Evolutionary conservation across 2,888 invertebrate species (phyloP).

Genomic region (Hemithea aestivaria): DNA sequence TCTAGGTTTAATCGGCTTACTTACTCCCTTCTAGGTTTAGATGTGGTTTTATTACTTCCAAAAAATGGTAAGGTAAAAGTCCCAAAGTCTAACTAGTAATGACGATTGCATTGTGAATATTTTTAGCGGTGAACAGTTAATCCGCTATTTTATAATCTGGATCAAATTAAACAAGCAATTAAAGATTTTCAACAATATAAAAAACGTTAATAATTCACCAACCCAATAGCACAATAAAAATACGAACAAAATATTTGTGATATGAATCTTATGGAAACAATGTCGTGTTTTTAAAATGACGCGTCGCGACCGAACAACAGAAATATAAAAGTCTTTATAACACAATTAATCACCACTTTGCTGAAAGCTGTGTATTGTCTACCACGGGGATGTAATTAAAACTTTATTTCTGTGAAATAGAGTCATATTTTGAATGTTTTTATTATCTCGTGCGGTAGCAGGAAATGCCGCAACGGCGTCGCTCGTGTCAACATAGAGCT

Average conservation of each 20-base stretch:
- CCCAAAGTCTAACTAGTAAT: too few relatives aligned
- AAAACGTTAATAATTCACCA: too few relatives aligned
- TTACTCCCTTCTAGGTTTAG: too few relatives aligned
- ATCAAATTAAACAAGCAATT: too few relatives aligned
- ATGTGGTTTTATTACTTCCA: too few relatives aligned
- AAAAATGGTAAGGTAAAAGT: too few relatives aligned
- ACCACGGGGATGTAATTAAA: constrained; percentile 26
- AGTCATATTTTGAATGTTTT: constrained; percentile 31
- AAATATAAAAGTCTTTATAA: constrained; percentile 72
- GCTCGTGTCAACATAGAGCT: constrained; percentile 70
- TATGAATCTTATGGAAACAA: constrained; percentile 44
- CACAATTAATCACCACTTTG: constrained; percentile 74
- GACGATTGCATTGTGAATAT: too few relatives aligned
- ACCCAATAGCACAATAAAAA: too few relatives aligned
- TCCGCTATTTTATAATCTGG: too few relatives aligned
- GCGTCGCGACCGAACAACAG: constrained; percentile 53
- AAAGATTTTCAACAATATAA: too few relatives aligned
- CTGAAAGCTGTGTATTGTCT: constrained; percentile 38
- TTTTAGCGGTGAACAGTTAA: too few relatives aligned
- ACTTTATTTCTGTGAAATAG: constrained; percentile 26
- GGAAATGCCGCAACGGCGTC: constrained; percentile 71
- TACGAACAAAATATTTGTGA: constrained; percentile 37
- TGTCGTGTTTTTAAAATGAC: constrained; percentile 59
- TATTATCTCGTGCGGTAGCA: constrained; percentile 51
- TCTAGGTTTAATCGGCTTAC: too few relatives aligned